Conservation (phyloP, 1,140 invertebrate species). For the Drosophila ohnishii region DNA sequence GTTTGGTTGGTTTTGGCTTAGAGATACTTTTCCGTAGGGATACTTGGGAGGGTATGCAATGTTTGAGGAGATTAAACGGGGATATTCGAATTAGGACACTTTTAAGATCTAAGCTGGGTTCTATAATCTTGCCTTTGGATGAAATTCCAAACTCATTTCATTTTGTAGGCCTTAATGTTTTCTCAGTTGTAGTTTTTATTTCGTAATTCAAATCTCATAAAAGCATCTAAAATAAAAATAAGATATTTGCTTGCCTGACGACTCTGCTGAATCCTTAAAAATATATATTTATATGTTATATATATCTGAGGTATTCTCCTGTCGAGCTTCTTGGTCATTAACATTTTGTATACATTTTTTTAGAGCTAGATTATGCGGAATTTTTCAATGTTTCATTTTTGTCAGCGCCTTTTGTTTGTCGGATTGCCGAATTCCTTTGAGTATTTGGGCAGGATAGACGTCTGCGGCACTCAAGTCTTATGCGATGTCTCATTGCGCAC, state of each 20-base stretch:
- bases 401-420: slow-evolving; percentile 25
- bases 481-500: slow-evolving; percentile 30
- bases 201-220: not conserved
- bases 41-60: not conserved
- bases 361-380: slow-evolving; percentile 13
- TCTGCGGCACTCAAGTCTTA: slow-evolving; percentile 4
- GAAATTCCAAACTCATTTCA: not conserved
- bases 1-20: not conserved
- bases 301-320: too few species aligned
- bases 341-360: slow-evolving; percentile 1
- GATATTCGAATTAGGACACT: not conserved
- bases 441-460: slow-evolving; percentile 6
- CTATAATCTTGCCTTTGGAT: not conserved
- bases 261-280: too few species aligned
- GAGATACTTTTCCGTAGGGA: slow-evolving; percentile 3
- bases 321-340: not conserved
- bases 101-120: not conserved
- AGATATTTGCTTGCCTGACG: too few species aligned
- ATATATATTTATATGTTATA: too few species aligned
- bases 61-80: not conserved
- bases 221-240: not conserved
- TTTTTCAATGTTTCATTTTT: slow-evolving; percentile 21
- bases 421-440: slow-evolving; percentile 16
- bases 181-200: not conserved
- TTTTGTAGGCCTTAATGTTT: not conserved